A percentile compares a stretch with the other conserved stretches of the same genome.
Conservation (phyloP, 1,140 invertebrate species). For the Bombus fervidus region DNA sequence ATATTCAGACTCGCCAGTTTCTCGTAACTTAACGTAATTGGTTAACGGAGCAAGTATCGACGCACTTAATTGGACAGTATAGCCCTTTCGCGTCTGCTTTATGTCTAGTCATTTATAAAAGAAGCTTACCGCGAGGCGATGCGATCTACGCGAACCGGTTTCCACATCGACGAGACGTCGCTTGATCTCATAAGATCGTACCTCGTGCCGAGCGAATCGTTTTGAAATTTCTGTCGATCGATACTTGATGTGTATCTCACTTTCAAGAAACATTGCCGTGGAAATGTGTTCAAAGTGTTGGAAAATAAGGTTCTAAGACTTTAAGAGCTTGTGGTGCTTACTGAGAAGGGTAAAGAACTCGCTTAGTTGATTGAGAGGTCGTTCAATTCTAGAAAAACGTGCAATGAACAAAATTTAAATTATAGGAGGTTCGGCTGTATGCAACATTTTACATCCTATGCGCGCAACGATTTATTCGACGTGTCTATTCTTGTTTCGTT, state of each 20-base stretch:
- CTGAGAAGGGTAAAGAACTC: background rate
- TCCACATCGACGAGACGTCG: slow-evolving; percentile 1
- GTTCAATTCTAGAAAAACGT: background rate
- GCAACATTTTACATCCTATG: too few relatives aligned
- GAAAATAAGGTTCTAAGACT: background rate
- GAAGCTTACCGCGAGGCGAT: slow-evolving; percentile 10
- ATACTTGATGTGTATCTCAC: too few relatives aligned
- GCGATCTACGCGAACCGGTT: slow-evolving; percentile 36
- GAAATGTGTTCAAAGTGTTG: background rate
- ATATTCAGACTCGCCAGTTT: slow-evolving; percentile 13
- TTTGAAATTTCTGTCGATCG: slow-evolving; percentile 20
- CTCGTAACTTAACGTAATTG: slow-evolving; percentile 43
- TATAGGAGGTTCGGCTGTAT: too few relatives aligned
- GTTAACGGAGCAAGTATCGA: slow-evolving; percentile 39
- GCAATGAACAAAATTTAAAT: too few relatives aligned
- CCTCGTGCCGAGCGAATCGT: background rate
- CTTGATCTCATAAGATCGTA: slow-evolving; percentile 7
- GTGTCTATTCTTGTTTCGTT: too few relatives aligned
- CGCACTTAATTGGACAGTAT: slow-evolving; percentile 38
- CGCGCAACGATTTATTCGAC: too few relatives aligned
- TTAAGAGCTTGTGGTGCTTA: background rate
- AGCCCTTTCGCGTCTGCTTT: slow-evolving; percentile 29
- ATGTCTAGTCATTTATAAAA: slow-evolving; percentile 42
- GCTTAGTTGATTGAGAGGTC: background rate
- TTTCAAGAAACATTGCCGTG: background rate